Percentiles rank a stretch among this genome's conserved stretches.
Evolutionary conservation across 53 echinoderm and acorn worm genomes (phyloP).

Genomic region (Holothuria scabra): DNA sequence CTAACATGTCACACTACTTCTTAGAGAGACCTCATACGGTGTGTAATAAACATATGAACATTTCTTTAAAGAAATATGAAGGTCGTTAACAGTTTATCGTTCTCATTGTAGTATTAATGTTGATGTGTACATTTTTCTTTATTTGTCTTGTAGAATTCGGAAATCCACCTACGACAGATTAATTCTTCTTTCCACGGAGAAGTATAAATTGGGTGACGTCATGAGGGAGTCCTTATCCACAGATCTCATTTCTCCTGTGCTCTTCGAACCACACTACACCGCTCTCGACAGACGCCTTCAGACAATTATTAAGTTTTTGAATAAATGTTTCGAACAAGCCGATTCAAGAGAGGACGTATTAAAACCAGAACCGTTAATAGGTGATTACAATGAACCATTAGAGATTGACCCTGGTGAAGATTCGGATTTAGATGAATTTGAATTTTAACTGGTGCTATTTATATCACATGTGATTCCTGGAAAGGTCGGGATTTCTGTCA

Average conservation of each 20-base stretch:
- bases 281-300: slow-evolving; percentile 84
- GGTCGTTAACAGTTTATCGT: too few relatives aligned
- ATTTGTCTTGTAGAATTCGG: slow-evolving; percentile 67
- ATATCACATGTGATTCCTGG: too few relatives aligned
- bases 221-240: slow-evolving; percentile 83
- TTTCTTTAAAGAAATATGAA: too few relatives aligned
- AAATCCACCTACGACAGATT: slow-evolving; percentile 80
- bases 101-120: neutral
- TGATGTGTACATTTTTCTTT: neutral
- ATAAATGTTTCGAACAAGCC: slow-evolving; percentile 63
- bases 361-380: slow-evolving; percentile 73
- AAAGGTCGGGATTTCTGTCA: too few relatives aligned
- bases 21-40: too few relatives aligned
- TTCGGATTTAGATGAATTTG: slow-evolving; percentile 18
- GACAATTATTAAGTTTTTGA: slow-evolving; percentile 66
- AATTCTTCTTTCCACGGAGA: slow-evolving; percentile 61
- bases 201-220: slow-evolving; percentile 82
- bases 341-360: slow-evolving; percentile 60
- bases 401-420: neutral
- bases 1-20: neutral
- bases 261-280: slow-evolving; percentile 78
- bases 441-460: slow-evolving; percentile 24
- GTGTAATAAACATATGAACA: too few relatives aligned
- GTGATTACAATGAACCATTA: slow-evolving; percentile 69
- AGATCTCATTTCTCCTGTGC: slow-evolving; percentile 74